A percentile compares a stretch with the other conserved stretches of the same genome.
Evolutionary conservation across 2,113 vertebrate genomes (phyloP).

Genomic region (Xiphophorus hellerii): DNA sequence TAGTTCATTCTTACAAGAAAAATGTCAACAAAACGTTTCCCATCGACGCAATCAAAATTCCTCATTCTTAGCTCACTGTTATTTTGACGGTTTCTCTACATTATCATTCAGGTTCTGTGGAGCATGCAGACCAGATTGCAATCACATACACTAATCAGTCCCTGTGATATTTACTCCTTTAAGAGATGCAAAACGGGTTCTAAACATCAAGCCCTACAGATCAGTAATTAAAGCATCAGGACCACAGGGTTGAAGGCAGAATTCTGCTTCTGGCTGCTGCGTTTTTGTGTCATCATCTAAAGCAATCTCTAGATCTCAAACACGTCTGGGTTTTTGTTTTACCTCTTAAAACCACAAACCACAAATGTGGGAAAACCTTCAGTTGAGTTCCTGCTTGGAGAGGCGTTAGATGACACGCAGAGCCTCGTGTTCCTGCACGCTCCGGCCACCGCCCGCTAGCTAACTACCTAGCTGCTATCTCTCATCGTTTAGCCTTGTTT

Average conservation of each 20-base stretch:
- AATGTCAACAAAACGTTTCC: constrained; percentile 6
- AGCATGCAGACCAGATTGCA: background rate
- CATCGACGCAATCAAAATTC: background rate
- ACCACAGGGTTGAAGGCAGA: background rate
- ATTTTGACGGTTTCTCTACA: background rate
- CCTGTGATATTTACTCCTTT: background rate
- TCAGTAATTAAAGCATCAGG: background rate
- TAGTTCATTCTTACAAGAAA: background rate
- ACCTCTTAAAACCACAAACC: constrained; percentile 17
- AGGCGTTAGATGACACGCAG: constrained; percentile 35
- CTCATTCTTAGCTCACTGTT: background rate
- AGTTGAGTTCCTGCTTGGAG: constrained; percentile 24
- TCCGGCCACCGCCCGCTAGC: constrained; percentile 35
- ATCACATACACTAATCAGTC: background rate
- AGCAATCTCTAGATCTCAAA: constrained; percentile 8
- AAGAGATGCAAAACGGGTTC: background rate
- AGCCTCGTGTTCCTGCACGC: constrained; percentile 42
- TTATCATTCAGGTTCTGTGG: background rate
- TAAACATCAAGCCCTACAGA: background rate
- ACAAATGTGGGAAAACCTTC: background rate
- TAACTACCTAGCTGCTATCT: constrained; percentile 27
- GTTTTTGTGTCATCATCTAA: too few species aligned
- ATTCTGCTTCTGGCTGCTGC: background rate
- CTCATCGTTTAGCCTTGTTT: constrained; percentile 50
- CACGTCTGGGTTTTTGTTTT: constrained; percentile 7